phyloP scores from a whole-genome alignment of 1,140 invertebrate genomes.

The Lepidurus arcticus region DNA sequence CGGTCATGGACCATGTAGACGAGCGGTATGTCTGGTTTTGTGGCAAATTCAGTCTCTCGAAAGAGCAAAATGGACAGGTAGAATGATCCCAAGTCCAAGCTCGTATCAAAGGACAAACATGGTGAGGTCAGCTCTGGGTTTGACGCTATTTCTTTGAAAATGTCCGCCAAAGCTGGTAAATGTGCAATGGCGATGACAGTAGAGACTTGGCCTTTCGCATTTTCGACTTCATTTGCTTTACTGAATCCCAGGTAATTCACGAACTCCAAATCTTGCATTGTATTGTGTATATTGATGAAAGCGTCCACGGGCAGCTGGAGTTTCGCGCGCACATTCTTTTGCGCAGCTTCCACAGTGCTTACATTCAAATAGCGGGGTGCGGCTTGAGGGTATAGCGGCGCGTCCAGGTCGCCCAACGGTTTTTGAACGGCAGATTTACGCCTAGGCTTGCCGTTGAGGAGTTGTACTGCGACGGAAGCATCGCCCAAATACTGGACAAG shows the following conservation, averaged over 20 bases:
- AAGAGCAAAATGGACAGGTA: conserved; percentile 5
- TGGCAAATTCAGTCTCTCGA: not conserved
- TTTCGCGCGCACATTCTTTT: not conserved
- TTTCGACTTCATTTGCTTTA: not conserved
- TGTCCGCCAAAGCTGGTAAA: not conserved
- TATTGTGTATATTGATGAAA: not conserved
- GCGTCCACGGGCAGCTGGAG: not conserved
- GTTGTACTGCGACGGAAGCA: not conserved
- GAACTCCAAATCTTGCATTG: not conserved
- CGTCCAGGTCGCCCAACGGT: not conserved
- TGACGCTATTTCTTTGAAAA: not conserved
- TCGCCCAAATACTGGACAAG: not conserved
- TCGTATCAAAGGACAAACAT: not conserved
- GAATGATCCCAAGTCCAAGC: not conserved
- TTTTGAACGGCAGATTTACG: not conserved
- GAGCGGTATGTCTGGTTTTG: not conserved
- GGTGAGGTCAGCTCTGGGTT: not conserved
- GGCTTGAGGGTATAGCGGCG: not conserved
- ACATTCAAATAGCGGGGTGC: not conserved
- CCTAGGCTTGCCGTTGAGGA: not conserved
- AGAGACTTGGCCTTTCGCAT: not conserved
- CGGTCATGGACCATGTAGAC: conserved; percentile 23
- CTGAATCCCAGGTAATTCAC: not conserved
- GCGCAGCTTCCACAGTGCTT: not conserved
- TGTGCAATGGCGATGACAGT: not conserved